Evolutionary conservation across 1,140 invertebrate species (phyloP), one percentile per base, ranked within the genome.

Genomic region (Matsumurasca onukii): DNA sequence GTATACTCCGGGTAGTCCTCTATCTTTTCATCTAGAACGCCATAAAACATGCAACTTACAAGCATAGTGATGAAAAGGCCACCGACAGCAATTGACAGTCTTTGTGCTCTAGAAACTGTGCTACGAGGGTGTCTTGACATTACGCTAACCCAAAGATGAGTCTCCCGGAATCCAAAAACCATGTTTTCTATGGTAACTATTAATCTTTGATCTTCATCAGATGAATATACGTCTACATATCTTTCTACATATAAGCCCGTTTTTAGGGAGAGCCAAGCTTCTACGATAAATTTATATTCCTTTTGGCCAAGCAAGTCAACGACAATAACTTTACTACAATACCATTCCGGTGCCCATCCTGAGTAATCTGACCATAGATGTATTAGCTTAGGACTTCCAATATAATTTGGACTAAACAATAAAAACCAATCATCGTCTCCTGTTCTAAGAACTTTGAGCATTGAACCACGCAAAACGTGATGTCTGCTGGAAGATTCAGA

Each of bases 281-380:
- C 24, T 17, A 51, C 24, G n/a, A 51, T 17, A n/a, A 51, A 51
- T 20, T 17, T 51, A n/a, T 51, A 51, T 20, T 51, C 49, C 24
- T 51, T 51, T 3, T 51, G n/a, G n/a, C 24, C 49, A 20, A 22
- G n/a, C 3, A 51, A n/a, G 49, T 51, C 49, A 51, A 51, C n/a
- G 24, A 51, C 49, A 51, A 51, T 20, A 51, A 51, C 24, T 51
- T 51, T 51, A 51, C 24, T 51, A 20, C 49, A 51, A 51, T 12
- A 51, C 49, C 49, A 51, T 51, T 51, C 49, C 3, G 49, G 49
- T 51, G 17, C 24, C 17, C 3, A n/a, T 5, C 49, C 49, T 3
- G 49, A 51, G 24, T 51, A 51, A 20, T 51, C 49, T 3, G 24
- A 5, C 49, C 49, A 51, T 5, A 51, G 5, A 51, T 51, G 49